Percentiles rank a stretch among this genome's conserved stretches.
Conservation (phyloP, 2,113 vertebrate species). For the Gadus macrocephalus region DNA sequence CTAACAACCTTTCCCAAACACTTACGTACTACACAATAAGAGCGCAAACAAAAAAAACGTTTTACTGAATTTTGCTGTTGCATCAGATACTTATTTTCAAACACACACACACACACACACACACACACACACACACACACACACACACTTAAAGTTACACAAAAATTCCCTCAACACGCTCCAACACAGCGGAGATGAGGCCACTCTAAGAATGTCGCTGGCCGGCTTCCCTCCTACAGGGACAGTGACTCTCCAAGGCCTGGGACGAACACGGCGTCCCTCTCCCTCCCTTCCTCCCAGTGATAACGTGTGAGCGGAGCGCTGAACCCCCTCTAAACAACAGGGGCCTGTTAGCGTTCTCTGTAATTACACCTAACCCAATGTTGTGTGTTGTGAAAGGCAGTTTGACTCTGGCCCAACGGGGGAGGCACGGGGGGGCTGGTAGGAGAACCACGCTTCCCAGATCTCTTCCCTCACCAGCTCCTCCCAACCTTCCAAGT, state of each 20-base stretch:
- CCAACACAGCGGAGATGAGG: conserved; percentile 24
- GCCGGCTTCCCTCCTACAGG: conserved; percentile 14
- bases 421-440: no score
- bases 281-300: neutral
- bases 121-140: conserved; percentile 21
- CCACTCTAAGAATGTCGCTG: conserved; percentile 9
- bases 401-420: no score
- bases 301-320: conserved; percentile 5
- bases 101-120: conserved; percentile 18
- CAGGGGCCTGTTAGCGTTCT: no score
- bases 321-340: no score
- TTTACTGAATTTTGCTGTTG: no score
- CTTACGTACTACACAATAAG: no score
- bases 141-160: conserved; percentile 36
- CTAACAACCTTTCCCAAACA: no score
- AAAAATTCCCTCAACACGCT: conserved; percentile 38
- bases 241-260: conserved; percentile 19
- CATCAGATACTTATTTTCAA: neutral
- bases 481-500: neutral
- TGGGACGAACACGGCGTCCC: conserved; percentile 16
- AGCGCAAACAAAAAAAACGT: neutral
- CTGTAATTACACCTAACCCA: no score
- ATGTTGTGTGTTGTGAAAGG: no score
- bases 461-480: neutral
- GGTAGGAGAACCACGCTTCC: no score